Evolutionary conservation across 2,888 invertebrate genomes (phyloP).

Genomic region (Baccha elongata): DNA sequence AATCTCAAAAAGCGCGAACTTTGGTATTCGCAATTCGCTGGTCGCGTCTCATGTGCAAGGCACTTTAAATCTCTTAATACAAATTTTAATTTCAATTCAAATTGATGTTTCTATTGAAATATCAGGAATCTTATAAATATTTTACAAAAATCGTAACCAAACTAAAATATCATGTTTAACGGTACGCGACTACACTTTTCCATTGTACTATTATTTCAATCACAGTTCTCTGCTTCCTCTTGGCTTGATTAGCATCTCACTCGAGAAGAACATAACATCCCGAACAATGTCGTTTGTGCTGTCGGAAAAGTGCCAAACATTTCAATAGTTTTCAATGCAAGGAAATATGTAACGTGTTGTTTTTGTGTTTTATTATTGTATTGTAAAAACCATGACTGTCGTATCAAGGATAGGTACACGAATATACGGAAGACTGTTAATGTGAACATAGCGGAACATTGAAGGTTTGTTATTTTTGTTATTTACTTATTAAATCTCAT

Average conservation of each 20-base stretch:
- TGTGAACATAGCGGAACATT: conserved; percentile 4
- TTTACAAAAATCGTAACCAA: too few relatives aligned
- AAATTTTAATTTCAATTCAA: too few relatives aligned
- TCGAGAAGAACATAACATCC: neutral
- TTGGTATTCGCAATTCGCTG: too few relatives aligned
- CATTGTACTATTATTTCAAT: conserved; percentile 7
- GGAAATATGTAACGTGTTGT: conserved; percentile 17
- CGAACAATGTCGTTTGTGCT: conserved; percentile 26
- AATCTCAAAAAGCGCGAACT: too few relatives aligned
- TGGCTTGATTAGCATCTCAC: conserved; percentile 5
- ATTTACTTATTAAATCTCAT: conserved; percentile 19
- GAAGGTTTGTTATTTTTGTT: neutral
- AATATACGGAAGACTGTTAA: conserved; percentile 4
- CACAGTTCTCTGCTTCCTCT: neutral
- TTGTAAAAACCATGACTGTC: neutral
- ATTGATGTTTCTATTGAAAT: too few relatives aligned
- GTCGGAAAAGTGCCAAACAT: conserved; percentile 34
- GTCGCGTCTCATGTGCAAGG: too few relatives aligned
- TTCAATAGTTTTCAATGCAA: conserved; percentile 23
- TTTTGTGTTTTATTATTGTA: neutral
- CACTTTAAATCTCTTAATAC: too few relatives aligned
- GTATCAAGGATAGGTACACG: conserved; percentile 9
- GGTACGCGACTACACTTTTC: neutral
- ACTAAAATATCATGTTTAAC: neutral
- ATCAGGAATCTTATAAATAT: too few relatives aligned